A percentile compares a stretch with the other conserved stretches of the same genome.
Evolutionary conservation across 2,113 vertebrate genomes (phyloP).

Genomic region (Haliaeetus leucogaster): DNA sequence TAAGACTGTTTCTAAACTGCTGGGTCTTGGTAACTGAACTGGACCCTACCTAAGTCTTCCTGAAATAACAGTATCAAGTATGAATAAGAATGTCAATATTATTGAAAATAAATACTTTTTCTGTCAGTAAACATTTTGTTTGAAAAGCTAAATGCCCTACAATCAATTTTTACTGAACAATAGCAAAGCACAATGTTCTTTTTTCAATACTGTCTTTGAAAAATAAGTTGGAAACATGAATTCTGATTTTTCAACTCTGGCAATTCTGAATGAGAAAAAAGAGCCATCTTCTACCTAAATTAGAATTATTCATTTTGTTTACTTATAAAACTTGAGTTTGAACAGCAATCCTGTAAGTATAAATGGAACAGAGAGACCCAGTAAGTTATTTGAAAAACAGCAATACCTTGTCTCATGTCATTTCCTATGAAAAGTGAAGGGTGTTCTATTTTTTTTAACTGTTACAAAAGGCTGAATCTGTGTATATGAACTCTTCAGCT

Average conservation of each 20-base stretch:
- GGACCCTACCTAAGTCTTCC: background rate
- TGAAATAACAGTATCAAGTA: background rate
- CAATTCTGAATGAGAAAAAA: background rate
- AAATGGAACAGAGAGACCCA: background rate
- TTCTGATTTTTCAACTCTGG: background rate
- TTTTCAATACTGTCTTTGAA: background rate
- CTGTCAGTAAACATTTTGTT: conserved; percentile 13
- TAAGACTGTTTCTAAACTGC: background rate
- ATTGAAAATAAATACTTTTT: background rate
- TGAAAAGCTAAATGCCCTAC: background rate
- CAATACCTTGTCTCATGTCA: background rate
- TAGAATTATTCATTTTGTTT: background rate
- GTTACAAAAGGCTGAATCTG: background rate
- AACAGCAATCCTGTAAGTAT: background rate
- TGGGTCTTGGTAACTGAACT: background rate
- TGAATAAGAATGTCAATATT: background rate
- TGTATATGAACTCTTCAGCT: background rate
- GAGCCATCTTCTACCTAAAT: background rate
- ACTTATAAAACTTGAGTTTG: background rate
- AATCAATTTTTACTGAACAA: background rate
- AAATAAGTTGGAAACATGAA: background rate
- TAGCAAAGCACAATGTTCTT: background rate
- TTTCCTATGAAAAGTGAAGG: background rate
- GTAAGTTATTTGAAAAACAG: background rate
- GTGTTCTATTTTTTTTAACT: background rate